Evolutionary conservation across 2,797 vertebrate species (phyloP).

Genomic region (Vultur gryphus): DNA sequence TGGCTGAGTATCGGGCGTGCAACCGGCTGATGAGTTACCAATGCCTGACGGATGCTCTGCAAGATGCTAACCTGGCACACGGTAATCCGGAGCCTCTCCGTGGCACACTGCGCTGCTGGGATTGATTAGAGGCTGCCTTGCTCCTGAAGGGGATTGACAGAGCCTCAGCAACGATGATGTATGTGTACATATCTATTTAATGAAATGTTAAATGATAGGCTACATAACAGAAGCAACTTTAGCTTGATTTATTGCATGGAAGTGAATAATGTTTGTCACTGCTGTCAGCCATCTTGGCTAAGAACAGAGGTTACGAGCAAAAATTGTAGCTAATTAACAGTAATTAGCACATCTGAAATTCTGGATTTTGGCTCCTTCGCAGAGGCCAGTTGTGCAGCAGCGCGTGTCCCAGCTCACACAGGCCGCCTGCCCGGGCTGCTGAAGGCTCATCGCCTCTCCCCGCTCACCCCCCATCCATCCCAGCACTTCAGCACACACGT

Average conservation of each 20-base stretch:
- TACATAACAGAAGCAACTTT: slow-evolving; percentile 12
- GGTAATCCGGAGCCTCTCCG: accelerated
- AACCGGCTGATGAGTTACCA: not conserved
- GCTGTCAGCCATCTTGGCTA: slow-evolving; percentile 48
- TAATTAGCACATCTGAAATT: slow-evolving; percentile 16
- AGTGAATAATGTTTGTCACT: not conserved
- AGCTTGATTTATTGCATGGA: slow-evolving; percentile 34
- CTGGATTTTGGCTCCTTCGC: not conserved
- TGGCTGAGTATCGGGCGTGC: accelerated
- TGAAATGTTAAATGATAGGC: slow-evolving; percentile 49
- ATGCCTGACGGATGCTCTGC: accelerated
- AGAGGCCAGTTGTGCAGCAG: not conserved
- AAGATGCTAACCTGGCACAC: not conserved
- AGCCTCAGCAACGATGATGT: not conserved
- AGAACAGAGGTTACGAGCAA: not conserved
- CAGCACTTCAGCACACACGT: not conserved
- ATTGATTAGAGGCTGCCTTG: not conserved
- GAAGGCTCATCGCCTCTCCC: not conserved
- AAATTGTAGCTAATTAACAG: slow-evolving; percentile 48
- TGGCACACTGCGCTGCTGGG: not conserved
- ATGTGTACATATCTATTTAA: not conserved
- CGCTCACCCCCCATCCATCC: not conserved
- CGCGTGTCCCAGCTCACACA: not conserved
- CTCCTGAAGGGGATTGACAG: not conserved
- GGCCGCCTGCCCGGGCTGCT: not conserved